Evolutionary conservation across 2,113 vertebrate genomes (phyloP), one percentile per base, ranked within the genome.

Genomic region (Lepus europaeus): DNA sequence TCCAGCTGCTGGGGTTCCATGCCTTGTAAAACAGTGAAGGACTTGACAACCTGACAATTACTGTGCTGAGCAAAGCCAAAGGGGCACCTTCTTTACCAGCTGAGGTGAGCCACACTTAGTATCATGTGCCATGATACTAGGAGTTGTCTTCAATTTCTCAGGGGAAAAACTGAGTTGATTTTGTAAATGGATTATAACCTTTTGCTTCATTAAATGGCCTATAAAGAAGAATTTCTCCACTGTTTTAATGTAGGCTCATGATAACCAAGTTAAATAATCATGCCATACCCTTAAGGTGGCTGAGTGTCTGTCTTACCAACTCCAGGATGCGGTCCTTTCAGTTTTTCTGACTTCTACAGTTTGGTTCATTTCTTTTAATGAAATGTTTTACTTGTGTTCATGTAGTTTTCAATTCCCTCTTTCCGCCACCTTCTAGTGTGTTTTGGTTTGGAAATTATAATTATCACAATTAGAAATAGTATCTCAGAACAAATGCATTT

Each of bases 161-260:
- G 64, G 31, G 25, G 36, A 59, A 86, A 91, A 69, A 59, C 36
- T 17, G 11, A 68, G 20, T 69, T 96, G 49, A 45, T 82, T 90
- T 91, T 82, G 89, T 73, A 96, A 93, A 78, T 59, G 11, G 36
- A 86, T 68, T 90, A 53, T 56, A 73, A 97, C 82, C 19, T 94
- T 80, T 89, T 90, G 25, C 69, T 78, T 96, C 93, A 91, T 91
- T 94, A 93, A 91, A 78, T 25, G 6, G 23, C 63, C 66, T 45
- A 76, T 49, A 59, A 1, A 20, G 59, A 87, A 85, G 29, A 90
- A 91, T 93, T 63, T 79, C 64, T 39, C 13, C 53, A 78, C 64
- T 51, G 23, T 68, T 85, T 79, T 86, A 85, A 82, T 1, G 49
- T 63, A 69, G 59, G 6, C 29, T 83, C 76, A 66, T 2, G 3